Conservation (phyloP, 2,797 vertebrate species). For the Anguilla pacifica region DNA sequence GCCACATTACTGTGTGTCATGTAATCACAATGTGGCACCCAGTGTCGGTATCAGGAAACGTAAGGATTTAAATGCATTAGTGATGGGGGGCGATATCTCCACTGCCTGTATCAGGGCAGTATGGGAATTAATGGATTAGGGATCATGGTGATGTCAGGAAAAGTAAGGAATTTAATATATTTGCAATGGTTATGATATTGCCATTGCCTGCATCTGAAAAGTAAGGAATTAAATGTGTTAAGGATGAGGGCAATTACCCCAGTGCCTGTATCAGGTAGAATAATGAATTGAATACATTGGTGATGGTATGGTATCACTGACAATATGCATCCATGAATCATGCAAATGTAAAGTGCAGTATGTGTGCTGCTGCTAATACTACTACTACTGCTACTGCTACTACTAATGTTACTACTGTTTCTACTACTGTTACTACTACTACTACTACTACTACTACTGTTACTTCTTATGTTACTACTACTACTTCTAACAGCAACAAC, state of each 20-base stretch:
- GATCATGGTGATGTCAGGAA: neutral
- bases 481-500: too few species aligned
- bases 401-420: too few species aligned
- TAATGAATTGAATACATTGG: neutral
- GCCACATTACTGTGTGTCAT: neutral
- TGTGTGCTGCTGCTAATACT: too few species aligned
- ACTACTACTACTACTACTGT: too few species aligned
- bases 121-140: slow-evolving; percentile 6
- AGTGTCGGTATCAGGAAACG: neutral
- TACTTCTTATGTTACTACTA: too few species aligned
- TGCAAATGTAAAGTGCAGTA: too few species aligned
- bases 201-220: neutral
- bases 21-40: neutral
- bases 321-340: too few species aligned
- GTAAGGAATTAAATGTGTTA: neutral
- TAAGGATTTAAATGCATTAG: neutral
- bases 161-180: neutral
- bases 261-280: neutral
- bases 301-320: too few species aligned
- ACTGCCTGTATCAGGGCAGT: neutral
- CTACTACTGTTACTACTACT: too few species aligned
- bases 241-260: neutral
- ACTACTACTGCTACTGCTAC: too few species aligned
- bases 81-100: neutral
- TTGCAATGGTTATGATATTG: neutral